Evolutionary conservation across 2,797 vertebrate species (phyloP).

Genomic region (Pyrocephalus nanus): DNA sequence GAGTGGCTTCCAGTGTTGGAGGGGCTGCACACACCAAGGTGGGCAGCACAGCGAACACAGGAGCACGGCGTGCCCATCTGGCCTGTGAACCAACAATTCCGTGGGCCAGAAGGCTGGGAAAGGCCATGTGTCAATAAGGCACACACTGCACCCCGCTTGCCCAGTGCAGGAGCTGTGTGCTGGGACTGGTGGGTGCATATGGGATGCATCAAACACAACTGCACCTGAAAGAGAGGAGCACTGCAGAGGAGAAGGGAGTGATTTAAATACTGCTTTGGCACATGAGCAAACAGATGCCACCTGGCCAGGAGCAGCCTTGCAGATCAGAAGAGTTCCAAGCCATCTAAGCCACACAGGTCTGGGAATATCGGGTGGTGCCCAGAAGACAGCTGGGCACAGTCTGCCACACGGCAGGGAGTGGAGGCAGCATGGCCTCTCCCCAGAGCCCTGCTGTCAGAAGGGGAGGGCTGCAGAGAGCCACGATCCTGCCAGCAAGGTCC

Average conservation of each 20-base stretch:
- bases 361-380: accelerated
- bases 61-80: accelerated
- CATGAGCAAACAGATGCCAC: background rate
- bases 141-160: background rate
- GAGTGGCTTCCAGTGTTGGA: accelerated
- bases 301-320: background rate
- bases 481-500: background rate
- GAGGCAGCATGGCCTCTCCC: background rate
- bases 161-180: accelerated
- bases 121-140: accelerated
- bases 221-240: background rate
- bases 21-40: background rate
- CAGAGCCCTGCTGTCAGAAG: accelerated
- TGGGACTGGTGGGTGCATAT: accelerated
- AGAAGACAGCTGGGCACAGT: background rate
- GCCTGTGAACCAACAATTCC: background rate
- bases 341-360: background rate
- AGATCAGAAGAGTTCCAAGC: background rate
- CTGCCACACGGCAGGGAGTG: accelerated
- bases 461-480: background rate
- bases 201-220: background rate
- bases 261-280: background rate
- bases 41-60: background rate
- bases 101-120: background rate
- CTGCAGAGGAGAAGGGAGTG: background rate